A percentile compares a stretch with the other conserved stretches of the same genome.
Evolutionary conservation across 2,797 vertebrate species (phyloP).

Genomic region (Necrosyrtes monachus): DNA sequence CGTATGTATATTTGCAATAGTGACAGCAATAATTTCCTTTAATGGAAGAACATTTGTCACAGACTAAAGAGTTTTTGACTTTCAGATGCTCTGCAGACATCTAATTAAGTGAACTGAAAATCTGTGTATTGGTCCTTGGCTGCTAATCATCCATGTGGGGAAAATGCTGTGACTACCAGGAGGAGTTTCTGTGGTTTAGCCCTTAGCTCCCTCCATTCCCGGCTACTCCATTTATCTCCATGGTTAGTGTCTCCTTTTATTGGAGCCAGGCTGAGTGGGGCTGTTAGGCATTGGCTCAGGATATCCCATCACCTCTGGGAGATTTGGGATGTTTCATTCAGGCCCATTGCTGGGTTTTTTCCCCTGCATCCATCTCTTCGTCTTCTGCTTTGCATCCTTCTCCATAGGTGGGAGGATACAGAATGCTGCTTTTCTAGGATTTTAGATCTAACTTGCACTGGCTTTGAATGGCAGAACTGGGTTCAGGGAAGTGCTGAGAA

Average conservation of each 20-base stretch:
- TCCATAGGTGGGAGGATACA: neutral
- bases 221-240: neutral
- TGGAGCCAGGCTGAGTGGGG: neutral
- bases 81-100: neutral
- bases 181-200: neutral
- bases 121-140: neutral
- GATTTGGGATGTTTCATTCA: neutral
- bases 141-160: neutral
- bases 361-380: accelerated
- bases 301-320: neutral
- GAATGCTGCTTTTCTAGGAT: neutral
- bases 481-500: neutral
- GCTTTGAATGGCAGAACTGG: neutral
- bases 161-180: neutral
- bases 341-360: neutral
- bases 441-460: neutral
- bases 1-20: neutral
- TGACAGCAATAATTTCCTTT: neutral
- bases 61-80: neutral
- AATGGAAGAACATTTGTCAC: neutral
- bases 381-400: neutral
- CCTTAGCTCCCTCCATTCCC: neutral
- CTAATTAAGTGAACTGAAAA: neutral
- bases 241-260: neutral
- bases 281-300: neutral